A percentile compares a stretch with the other conserved stretches of the same genome.
Evolutionary conservation across 2,113 vertebrate genomes (phyloP).

Genomic region (Vombatus ursinus): DNA sequence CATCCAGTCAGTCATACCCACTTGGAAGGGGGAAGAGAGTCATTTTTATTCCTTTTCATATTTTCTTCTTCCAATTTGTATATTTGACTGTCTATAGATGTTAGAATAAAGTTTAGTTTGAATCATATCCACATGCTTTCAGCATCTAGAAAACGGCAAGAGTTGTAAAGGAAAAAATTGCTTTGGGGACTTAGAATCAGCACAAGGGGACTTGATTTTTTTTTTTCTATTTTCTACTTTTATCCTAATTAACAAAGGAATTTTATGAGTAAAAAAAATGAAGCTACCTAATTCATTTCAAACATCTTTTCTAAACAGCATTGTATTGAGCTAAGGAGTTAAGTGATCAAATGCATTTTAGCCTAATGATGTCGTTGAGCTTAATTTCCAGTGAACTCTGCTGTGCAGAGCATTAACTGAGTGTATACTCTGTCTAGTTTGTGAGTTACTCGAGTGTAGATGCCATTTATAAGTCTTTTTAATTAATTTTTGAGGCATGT

Average conservation of each 20-base stretch:
- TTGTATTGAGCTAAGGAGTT: conserved; percentile 10
- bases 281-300: conserved; percentile 38
- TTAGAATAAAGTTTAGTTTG: too few relatives aligned
- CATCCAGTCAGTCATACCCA: too few relatives aligned
- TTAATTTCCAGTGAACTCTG: background rate
- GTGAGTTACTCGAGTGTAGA: background rate
- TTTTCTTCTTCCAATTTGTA: too few relatives aligned
- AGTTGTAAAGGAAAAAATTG: conserved; percentile 38
- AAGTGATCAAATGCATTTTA: conserved; percentile 39
- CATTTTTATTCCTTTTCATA: too few relatives aligned
- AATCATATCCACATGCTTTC: conserved; percentile 10
- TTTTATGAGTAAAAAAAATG: background rate
- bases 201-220: background rate
- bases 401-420: too few relatives aligned
- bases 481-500: too few relatives aligned
- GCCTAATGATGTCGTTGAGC: background rate
- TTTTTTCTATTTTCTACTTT: background rate
- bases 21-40: too few relatives aligned
- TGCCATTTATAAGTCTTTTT: conserved; percentile 27
- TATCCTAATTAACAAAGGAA: conserved; percentile 34
- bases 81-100: too few relatives aligned
- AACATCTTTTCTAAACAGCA: background rate
- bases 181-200: conserved; percentile 24
- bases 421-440: too few relatives aligned
- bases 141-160: conserved; percentile 45